Base-by-base conservation (phyloP, 2,113 vertebrate species). In the Stigmatopora argus region DNA sequence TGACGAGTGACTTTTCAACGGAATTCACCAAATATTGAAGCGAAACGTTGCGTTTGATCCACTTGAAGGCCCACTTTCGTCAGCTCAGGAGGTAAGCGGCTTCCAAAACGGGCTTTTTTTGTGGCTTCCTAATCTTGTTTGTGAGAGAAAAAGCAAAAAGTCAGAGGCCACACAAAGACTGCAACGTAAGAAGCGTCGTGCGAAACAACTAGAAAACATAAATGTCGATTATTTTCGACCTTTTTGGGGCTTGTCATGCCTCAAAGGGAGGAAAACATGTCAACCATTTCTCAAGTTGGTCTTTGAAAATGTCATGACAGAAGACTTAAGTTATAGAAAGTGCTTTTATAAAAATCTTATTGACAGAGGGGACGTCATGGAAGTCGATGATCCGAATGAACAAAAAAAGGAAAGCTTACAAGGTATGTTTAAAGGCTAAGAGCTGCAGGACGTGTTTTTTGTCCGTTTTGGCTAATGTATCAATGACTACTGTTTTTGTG, bases 311-410 rank as follows among this genome's bases (percentile, higher is more conserved):
- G 11, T 47, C 4, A 5, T 47, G 15, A 47, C 14, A 17, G 46
- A 47, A 15, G 14, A 47, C 14, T 47, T 15, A 47, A 47, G 46
- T 5, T 3, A 14, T 4, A 14, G 1, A 46, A 41, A 12, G 6
- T 31, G 53, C 26, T 56, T 56, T 18, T 61, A 19, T 61, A n/a
- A 7, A 23, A n/a, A 31, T 2, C 26, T 31, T 21, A 14, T 19
- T 13, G 18, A 5, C 59, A 61, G 13, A 56, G 62, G 48, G 61
- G 60, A 53, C 48, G 34, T 9, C 0, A 90, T 90, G 88, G 88
- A 88, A 56, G 69, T 62, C 1, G 61, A 59, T 7, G 4, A 61
- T 55, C 23, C 59, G 47, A 80, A 72, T 63, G 77, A 79, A 18
- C 23, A 61, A 47, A 77, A 73, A 69, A 77, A 79, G 18, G 66